These are phyloP conservation scores for Xiphophorus birchmanni DNA, from an alignment of 2,797 vertebrate genomes.

Conservation along the genomic window DNA sequence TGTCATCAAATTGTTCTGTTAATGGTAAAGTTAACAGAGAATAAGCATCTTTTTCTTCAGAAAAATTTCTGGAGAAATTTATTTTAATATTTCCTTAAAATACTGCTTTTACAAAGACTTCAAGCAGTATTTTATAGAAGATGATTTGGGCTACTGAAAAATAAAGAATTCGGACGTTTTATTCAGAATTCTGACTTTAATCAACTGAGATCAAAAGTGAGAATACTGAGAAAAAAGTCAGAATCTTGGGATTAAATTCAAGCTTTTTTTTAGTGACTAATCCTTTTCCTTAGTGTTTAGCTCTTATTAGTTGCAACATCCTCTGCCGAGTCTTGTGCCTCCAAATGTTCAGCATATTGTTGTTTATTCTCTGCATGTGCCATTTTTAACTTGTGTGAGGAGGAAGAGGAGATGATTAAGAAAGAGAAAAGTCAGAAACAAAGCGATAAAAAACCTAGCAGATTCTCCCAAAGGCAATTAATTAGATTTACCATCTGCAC, in stretches of 20 bases:
- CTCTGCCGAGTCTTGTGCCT: not conserved
- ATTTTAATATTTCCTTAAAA: not conserved
- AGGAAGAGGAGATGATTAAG: constrained; percentile 1
- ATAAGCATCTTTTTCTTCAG: too few relatives aligned
- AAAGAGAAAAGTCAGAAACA: constrained; percentile 16
- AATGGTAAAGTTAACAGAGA: not conserved
- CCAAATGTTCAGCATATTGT: constrained; percentile 12
- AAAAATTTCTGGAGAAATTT: not conserved
- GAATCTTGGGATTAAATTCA: too few relatives aligned
- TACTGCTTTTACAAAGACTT: not conserved
- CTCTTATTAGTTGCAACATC: not conserved
- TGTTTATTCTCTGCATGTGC: not conserved
- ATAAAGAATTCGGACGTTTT: too few relatives aligned
- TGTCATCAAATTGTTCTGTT: not conserved
- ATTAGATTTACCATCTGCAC: constrained; percentile 41
- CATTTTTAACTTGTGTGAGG: not conserved
- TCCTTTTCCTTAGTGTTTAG: not conserved
- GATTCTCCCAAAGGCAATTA: constrained; percentile 27
- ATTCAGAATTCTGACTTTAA: too few relatives aligned
- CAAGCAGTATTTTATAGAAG: not conserved
- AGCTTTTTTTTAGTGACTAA: too few relatives aligned
- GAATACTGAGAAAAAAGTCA: too few relatives aligned
- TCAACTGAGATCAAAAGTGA: too few relatives aligned
- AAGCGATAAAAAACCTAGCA: constrained; percentile 11
- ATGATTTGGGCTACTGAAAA: too few relatives aligned